phyloP scores from a whole-genome alignment of 1,140 invertebrate genomes.

The Copidosoma floridanum region DNA sequence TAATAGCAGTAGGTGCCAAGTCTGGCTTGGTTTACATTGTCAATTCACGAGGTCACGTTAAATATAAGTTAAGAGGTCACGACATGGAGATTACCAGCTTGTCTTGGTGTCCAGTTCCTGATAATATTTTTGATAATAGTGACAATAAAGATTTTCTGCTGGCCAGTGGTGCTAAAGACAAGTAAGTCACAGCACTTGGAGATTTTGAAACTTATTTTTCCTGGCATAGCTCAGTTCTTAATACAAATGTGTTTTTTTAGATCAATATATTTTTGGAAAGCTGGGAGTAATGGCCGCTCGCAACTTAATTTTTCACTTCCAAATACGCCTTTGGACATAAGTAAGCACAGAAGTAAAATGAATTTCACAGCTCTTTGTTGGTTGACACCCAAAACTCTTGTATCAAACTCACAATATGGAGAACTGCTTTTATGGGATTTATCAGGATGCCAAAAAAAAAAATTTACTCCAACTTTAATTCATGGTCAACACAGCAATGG shows the following conservation, averaged over 20 bases:
- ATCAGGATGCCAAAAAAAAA: conserved; percentile 28
- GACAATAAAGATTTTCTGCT: conserved; percentile 53
- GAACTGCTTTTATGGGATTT: conserved; percentile 60
- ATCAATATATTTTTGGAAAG: conserved; percentile 60
- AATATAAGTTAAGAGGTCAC: conserved; percentile 69
- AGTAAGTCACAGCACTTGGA: conserved; percentile 40
- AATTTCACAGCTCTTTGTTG: conserved; percentile 59
- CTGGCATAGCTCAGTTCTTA: neutral
- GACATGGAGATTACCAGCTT: conserved; percentile 69
- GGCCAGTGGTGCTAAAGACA: conserved; percentile 58
- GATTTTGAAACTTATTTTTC: neutral
- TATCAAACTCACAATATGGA: conserved; percentile 55
- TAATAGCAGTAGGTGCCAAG: conserved; percentile 68
- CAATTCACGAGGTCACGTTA: conserved; percentile 60
- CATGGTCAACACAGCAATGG: conserved; percentile 56
- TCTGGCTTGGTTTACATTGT: conserved; percentile 64
- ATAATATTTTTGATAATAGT: conserved; percentile 52
- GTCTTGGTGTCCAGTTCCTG: conserved; percentile 69
- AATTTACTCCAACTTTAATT: conserved; percentile 45
- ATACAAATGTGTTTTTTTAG: conserved; percentile 33
- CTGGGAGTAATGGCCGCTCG: conserved; percentile 58
- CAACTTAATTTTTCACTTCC: conserved; percentile 47
- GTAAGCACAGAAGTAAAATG: conserved; percentile 39
- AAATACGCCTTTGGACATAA: conserved; percentile 28
- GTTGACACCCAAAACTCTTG: conserved; percentile 54